Conservation (phyloP, 2,113 vertebrate genomes). For the Pleuronectes platessa region DNA sequence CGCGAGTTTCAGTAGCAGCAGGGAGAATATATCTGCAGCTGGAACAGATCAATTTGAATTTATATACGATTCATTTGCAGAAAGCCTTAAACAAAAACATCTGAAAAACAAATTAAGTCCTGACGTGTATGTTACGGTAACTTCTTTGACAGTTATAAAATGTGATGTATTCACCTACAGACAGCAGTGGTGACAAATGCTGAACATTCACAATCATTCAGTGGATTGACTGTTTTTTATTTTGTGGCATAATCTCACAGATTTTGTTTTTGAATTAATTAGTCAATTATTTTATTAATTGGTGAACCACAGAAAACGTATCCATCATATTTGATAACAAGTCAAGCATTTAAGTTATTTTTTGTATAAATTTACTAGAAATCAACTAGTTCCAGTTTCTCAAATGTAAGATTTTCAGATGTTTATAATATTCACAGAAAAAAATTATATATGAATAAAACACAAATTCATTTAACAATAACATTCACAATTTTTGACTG, state of each 20-base stretch:
- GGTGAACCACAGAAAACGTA: no score
- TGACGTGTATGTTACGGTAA: not conserved
- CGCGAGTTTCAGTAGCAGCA: not conserved
- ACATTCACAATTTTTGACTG: no score
- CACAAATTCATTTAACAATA: no score
- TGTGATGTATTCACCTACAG: not conserved
- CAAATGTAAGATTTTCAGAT: not conserved
- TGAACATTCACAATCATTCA: constrained; percentile 3
- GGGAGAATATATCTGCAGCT: no score
- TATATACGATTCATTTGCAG: not conserved
- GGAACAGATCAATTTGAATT: not conserved
- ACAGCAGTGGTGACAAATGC: not conserved
- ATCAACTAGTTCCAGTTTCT: not conserved
- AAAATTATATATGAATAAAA: no score
- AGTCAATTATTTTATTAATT: no score
- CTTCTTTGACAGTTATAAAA: not conserved
- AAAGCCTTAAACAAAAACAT: not conserved
- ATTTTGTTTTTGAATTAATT: not conserved
- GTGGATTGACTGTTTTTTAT: not conserved
- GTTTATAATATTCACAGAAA: no score
- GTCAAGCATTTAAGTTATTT: not conserved
- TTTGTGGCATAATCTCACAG: not conserved
- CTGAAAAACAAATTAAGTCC: not conserved
- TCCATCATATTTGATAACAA: not conserved
- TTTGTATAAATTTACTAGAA: not conserved